Evolutionary conservation across 2,888 invertebrate genomes (phyloP), one percentile per base, ranked within the genome.

Genomic region (Rhyacophila evoluta): DNA sequence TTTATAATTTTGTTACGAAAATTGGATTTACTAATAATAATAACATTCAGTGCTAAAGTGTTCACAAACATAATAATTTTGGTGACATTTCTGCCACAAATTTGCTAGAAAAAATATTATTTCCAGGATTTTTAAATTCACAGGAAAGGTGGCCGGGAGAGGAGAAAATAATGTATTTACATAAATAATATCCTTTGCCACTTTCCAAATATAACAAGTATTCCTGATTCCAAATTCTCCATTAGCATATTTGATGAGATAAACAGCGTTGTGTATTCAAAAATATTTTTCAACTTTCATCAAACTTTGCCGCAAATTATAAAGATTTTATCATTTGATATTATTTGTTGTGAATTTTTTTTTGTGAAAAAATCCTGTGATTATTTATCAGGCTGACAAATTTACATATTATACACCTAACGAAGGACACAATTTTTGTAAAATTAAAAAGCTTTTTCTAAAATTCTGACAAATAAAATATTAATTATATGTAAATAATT

Each of bases 211-310:
- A 19, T 55, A 55, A 12, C 55, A 55, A 55, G 55, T 55, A 55
- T 55, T 55, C 25, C 55, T 55, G 55, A 55, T 55, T 55, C n/a
- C 55, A 19, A 55, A 55, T 55, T 25, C 55, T 55, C 55, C 55
- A 55, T 55, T 55, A 55, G 55, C 55, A 55, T 55, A 55, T 55
- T 55, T 55, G 55, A 55, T 55, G 55, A 55, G 55, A 55, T 55
- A 55, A 55, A 55, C 55, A 12, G 55, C 19, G 19, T 55, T 55
- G 19, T 55, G 15, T 55, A 55, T 55, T 55, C 55, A 55, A 55
- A 55, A 55, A 55, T 55, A 19, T 55, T 55, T 55, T 55, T 19
- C 55, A 55, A 55, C 55, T 55, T 55, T 55, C 55, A 25, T 55
- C 55, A 55, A 55, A 55, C 55, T 55, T 55, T 55, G 55, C 15